Evolutionary conservation across 2,888 invertebrate species (phyloP).

Genomic region (Congeria kusceri): DNA sequence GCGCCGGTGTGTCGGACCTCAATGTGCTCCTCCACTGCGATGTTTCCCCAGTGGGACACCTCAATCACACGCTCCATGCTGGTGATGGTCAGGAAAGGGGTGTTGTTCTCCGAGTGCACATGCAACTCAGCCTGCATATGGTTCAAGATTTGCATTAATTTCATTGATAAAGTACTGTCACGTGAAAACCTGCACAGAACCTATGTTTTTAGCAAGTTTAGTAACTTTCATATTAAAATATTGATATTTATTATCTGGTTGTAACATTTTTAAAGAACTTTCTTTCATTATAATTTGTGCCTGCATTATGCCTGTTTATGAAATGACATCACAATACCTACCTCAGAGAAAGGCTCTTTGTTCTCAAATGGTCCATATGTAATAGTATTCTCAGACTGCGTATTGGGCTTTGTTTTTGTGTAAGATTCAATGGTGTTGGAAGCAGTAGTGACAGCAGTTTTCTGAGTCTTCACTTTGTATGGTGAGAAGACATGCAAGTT

Average conservation of each 20-base stretch:
- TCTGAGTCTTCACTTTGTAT: conserved; percentile 92
- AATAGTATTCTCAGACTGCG: conserved; percentile 92
- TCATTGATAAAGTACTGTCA: too few species aligned
- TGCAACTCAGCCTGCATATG: conserved; percentile 87
- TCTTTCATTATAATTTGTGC: too few species aligned
- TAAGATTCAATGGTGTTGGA: conserved; percentile 90
- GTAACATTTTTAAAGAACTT: too few species aligned
- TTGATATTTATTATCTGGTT: too few species aligned
- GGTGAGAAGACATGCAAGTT: conserved; percentile 94
- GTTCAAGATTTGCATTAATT: background rate
- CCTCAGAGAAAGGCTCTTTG: conserved; percentile 87
- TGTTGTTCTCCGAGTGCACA: conserved; percentile 98
- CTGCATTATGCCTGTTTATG: too few species aligned
- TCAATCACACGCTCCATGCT: conserved; percentile 94
- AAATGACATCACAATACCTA: too few species aligned
- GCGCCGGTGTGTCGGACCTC: conserved; percentile 97
- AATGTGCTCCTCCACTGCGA: conserved; percentile 97
- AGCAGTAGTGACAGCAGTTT: conserved; percentile 91
- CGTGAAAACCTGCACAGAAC: too few species aligned
- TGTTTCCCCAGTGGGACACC: conserved; percentile 99
- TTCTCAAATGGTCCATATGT: conserved; percentile 95
- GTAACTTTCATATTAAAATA: too few species aligned
- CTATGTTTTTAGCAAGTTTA: too few species aligned
- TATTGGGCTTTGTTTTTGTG: conserved; percentile 83
- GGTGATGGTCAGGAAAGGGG: conserved; percentile 97